Conservation (phyloP, 2,797 vertebrate species). For the Sitta carolinensis region DNA sequence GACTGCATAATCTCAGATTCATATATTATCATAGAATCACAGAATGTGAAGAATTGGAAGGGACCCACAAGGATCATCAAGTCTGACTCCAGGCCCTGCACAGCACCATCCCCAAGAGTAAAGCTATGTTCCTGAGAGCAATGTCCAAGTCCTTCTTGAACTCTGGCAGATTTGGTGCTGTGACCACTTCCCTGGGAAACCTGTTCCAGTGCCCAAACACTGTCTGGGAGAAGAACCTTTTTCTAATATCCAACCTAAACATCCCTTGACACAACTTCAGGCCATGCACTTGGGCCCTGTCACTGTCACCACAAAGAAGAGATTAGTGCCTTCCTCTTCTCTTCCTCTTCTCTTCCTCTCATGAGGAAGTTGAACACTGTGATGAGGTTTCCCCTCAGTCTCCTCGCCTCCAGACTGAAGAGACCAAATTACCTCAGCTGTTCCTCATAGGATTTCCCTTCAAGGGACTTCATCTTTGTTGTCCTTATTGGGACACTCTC, state of each 20-base stretch:
- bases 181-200: background rate
- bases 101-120: background rate
- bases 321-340: too few species aligned
- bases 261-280: background rate
- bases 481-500: background rate
- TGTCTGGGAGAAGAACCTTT: background rate
- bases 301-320: background rate
- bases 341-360: background rate
- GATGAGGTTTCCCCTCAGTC: background rate
- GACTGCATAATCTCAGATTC: background rate
- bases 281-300: accelerated
- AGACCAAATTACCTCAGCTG: background rate
- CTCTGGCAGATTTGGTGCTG: background rate
- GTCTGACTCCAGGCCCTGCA: background rate
- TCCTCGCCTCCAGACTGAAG: background rate
- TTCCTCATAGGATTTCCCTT: accelerated
- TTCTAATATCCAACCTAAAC: background rate
- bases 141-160: accelerated
- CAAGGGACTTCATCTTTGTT: background rate
- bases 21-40: background rate
- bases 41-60: background rate
- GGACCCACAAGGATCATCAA: background rate
- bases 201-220: background rate
- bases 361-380: background rate
- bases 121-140: too few species aligned